phyloP scores from a whole-genome alignment of 2,888 invertebrate species.

The Acleris emargana region DNA sequence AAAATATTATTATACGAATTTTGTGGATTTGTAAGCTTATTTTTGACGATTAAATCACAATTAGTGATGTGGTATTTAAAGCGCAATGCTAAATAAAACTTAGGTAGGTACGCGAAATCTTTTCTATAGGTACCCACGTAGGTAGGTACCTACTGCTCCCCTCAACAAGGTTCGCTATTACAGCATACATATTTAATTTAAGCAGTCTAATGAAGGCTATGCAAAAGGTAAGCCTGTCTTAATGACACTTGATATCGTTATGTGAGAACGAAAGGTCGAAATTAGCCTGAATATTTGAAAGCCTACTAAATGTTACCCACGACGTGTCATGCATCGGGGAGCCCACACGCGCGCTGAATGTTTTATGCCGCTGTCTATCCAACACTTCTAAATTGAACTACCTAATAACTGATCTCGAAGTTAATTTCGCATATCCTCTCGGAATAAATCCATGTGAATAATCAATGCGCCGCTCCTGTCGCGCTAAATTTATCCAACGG shows the following conservation, averaged over 20 bases:
- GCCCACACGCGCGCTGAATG: conserved; percentile 63
- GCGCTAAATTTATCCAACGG: conserved; percentile 60
- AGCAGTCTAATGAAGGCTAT: conserved; percentile 15
- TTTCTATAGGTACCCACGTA: background rate
- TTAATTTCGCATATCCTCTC: conserved; percentile 68
- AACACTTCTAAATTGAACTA: conserved; percentile 60
- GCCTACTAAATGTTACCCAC: conserved; percentile 64
- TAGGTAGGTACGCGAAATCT: too few species aligned
- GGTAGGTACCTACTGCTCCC: background rate
- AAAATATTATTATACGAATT: conserved; percentile 15
- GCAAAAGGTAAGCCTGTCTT: conserved; percentile 31
- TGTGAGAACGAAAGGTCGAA: conserved; percentile 51
- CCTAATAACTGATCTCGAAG: conserved; percentile 67
- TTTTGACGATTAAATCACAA: conserved; percentile 23
- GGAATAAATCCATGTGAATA: conserved; percentile 66
- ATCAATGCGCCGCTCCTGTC: conserved; percentile 58
- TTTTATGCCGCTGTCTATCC: conserved; percentile 65
- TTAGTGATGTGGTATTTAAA: conserved; percentile 19
- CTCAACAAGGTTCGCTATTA: conserved; percentile 8
- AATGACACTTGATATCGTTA: conserved; percentile 36
- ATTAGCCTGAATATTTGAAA: conserved; percentile 58
- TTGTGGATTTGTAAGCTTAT: conserved; percentile 27
- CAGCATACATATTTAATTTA: conserved; percentile 24
- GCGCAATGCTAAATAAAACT: too few species aligned
- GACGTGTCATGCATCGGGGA: conserved; percentile 63